Evolutionary conservation across 2,113 vertebrate genomes (phyloP), one percentile per base, ranked within the genome.

Genomic region (Megalops atlanticus): DNA sequence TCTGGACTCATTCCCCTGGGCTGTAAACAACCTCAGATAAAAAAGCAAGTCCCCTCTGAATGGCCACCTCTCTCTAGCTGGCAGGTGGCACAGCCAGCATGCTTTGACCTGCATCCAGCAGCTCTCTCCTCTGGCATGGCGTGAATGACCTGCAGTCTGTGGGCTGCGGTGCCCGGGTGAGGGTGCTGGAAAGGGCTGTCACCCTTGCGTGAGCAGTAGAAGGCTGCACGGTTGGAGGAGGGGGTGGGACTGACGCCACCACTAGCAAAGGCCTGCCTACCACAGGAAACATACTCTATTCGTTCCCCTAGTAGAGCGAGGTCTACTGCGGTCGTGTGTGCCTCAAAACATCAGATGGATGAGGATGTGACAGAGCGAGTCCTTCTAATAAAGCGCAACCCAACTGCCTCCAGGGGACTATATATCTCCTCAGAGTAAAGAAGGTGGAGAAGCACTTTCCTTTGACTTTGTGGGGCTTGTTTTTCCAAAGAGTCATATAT

Each of bases 61-160:
- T 85, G 86, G 76, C 52, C 86, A 38, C 72, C 84, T 90, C 85
- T 84, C 80, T 35, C 41, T 21, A 79, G 80, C 40, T 58, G 47
- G 72, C 54, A 69, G 54, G 40, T 45, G 49, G 41, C 38, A 40
- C 24, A 40, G 40, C 21, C 76, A 52, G 74, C 85, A 84, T 33
- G 52, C 76, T 79, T 80, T 76, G 79, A 84, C 85, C 80, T 75
- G 21, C 79, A 24, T 78, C 77, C 82, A 84, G 84, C 49, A 76
- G 79, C 58, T 83, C 81, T 85, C 86, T 83, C 80, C 78, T 69
- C 89, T 94, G 92, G 93, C 92, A 92, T 80, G n/a, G 72, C 47
- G 82, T 93, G 90, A 94, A 94, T 92, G 90, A 92, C 85, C 87
- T 87, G 87, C 90, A 89, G 89, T 94, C 87, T 89, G 83, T 73